Conservation (phyloP, 2,888 invertebrate species). For the Habrosyne pyritoides region DNA sequence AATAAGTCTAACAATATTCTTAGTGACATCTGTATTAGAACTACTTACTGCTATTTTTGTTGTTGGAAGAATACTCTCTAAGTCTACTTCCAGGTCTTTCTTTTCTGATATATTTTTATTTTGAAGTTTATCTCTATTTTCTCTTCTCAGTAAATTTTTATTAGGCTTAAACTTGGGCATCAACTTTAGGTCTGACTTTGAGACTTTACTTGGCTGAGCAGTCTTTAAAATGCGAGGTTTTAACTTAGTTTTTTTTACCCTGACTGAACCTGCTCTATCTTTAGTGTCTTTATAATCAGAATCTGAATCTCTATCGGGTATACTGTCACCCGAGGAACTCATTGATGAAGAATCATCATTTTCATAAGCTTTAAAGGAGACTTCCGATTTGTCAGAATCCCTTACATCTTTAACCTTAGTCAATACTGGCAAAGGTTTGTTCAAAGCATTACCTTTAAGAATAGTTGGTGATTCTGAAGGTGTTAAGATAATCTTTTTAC, state of each 20-base stretch:
- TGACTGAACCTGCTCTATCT: slow-evolving; percentile 57
- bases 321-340: slow-evolving; percentile 81
- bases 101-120: slow-evolving; percentile 57
- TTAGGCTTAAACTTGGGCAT: slow-evolving; percentile 57
- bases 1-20: slow-evolving; percentile 72
- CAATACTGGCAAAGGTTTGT: slow-evolving; percentile 60
- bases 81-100: slow-evolving; percentile 51
- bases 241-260: slow-evolving; percentile 59
- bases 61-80: slow-evolving; percentile 52
- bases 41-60: slow-evolving; percentile 38
- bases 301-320: slow-evolving; percentile 85
- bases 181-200: slow-evolving; percentile 60
- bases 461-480: slow-evolving; percentile 61
- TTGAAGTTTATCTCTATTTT: slow-evolving; percentile 65
- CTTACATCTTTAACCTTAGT: slow-evolving; percentile 57
- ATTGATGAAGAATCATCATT: slow-evolving; percentile 76
- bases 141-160: slow-evolving; percentile 59
- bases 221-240: slow-evolving; percentile 73
- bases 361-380: slow-evolving; percentile 72
- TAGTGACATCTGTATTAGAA: slow-evolving; percentile 51
- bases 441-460: slow-evolving; percentile 68
- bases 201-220: slow-evolving; percentile 44
- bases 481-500: slow-evolving; percentile 72
- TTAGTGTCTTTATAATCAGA: slow-evolving; percentile 83
- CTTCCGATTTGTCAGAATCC: slow-evolving; percentile 47